Evolutionary conservation across 2,888 invertebrate species (phyloP), one percentile per base, ranked within the genome.

Genomic region (Hirtodrosophila cameraria): DNA sequence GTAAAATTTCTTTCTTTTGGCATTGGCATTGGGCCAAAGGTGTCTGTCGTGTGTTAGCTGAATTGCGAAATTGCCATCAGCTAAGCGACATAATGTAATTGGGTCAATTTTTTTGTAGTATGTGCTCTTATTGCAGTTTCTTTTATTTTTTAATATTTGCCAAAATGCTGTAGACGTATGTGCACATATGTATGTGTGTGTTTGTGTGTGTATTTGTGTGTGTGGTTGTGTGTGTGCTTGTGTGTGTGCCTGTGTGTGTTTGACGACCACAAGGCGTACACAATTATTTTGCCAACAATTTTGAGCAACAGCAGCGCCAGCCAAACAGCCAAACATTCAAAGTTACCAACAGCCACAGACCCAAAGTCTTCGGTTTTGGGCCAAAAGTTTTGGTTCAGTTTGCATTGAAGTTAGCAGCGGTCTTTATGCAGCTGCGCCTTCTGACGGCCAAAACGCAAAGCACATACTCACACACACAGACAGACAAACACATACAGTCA

Each of bases 241-340:
- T 35, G 18, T 18, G 18, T 23, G 13, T 61, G 18, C 41, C 23
- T 45, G 31, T 42, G 52, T 58, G 42, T 57, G 46, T 28, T 49
- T 48, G 59, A 36, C 53, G 30, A 70, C 86, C 82, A 49, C 84
- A 75, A 83, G 70, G 74, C 81, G 81, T 64, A 77, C 70, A 63
- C 84, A 83, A 80, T 82, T 82, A 86, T 83, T 83, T 77, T 55
- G 73, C 75, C 75, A 86, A 64, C 83, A 86, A 66, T 66, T 75
- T 75, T 20, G 49, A 62, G 65, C 31, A 65, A 52, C 60, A 70
- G 54, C 62, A 62, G 58, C 45, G 43, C 41, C 68, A 72, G 42
- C 30, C 36, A 53, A 55, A 53, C 27, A 41, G 12, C 46, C 59
- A 59, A 33, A 42, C 25, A 57, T 48, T 27, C 36, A 59, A 81